Evolutionary conservation across 2,888 invertebrate genomes (phyloP).

Genomic region (Hedychridium roseum): DNA sequence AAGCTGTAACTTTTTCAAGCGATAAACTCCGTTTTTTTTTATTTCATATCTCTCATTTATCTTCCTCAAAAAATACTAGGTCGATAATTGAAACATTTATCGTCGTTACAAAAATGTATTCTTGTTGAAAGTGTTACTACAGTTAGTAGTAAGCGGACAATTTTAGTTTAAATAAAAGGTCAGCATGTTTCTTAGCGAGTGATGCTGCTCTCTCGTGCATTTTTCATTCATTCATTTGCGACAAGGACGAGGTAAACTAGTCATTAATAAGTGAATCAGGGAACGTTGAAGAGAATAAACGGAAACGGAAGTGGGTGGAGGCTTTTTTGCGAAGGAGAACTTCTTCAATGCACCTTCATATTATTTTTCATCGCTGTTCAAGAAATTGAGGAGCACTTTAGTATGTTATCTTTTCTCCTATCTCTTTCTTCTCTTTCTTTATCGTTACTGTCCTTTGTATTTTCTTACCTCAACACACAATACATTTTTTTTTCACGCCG

Average conservation of each 20-base stretch:
- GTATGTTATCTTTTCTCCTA: constrained; percentile 22
- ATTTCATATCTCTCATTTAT: background rate
- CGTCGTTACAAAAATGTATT: no score
- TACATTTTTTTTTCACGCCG: constrained; percentile 18
- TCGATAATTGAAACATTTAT: no score
- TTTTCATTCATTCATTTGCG: no score
- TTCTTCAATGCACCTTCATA: constrained; percentile 45
- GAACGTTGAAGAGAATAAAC: constrained; percentile 25
- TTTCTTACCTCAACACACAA: constrained; percentile 14
- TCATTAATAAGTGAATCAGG: constrained; percentile 26
- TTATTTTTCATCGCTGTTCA: constrained; percentile 29
- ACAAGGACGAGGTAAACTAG: constrained; percentile 34
- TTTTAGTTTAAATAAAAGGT: no score
- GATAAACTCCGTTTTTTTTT: no score
- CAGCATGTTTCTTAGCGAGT: no score
- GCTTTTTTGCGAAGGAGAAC: constrained; percentile 38
- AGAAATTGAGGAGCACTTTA: constrained; percentile 27
- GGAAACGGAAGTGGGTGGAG: no score
- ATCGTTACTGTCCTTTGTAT: constrained; percentile 8
- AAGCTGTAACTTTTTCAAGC: no score
- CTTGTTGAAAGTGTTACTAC: no score
- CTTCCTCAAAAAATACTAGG: background rate
- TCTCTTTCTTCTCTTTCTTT: constrained; percentile 6
- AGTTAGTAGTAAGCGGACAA: no score
- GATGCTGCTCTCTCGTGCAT: no score